Evolutionary conservation across 2,888 invertebrate genomes (phyloP).

Genomic region (Halocaridina rubra): DNA sequence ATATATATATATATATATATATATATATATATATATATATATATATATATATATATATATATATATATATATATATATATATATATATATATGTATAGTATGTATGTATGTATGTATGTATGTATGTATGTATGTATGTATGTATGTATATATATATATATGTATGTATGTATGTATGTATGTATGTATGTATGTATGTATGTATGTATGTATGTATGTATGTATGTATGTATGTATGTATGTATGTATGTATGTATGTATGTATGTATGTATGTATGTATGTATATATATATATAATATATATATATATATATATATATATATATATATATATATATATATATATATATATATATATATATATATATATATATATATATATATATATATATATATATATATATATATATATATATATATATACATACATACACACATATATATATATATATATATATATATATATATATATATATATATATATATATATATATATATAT

Average conservation of each 20-base stretch:
- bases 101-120: no score
- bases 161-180: neutral
- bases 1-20: neutral
- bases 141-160: neutral
- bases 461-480: neutral
- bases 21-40: neutral
- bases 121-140: neutral
- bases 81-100: neutral
- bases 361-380: neutral
- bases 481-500: neutral
- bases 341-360: neutral
- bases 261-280: neutral
- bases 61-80: neutral
- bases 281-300: neutral
- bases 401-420: neutral
- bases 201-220: neutral
- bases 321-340: neutral
- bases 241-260: neutral
- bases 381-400: neutral
- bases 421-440: neutral
- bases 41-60: neutral
- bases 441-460: neutral
- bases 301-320: neutral
- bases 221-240: neutral
- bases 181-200: neutral